Conservation (phyloP, 2,888 invertebrate species). For the Pterobdella sp. region DNA sequence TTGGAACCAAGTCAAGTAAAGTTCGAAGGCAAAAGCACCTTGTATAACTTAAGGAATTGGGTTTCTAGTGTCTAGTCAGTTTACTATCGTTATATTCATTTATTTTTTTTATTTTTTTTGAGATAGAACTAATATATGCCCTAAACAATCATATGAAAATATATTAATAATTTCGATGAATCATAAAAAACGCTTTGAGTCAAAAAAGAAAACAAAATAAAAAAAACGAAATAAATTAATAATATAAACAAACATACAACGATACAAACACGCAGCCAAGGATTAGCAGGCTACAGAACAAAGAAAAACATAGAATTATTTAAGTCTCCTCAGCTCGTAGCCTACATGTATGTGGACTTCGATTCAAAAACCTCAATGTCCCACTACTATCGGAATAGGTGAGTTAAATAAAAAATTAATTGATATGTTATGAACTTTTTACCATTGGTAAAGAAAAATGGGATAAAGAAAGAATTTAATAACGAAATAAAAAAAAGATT, state of each 20-base stretch:
- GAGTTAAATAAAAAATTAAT: too few relatives aligned
- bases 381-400: constrained; percentile 30
- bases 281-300: constrained; percentile 28
- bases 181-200: not conserved
- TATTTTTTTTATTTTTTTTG: too few relatives aligned
- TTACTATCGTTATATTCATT: too few relatives aligned
- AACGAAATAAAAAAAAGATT: not conserved
- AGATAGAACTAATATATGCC: too few relatives aligned
- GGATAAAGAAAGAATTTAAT: not conserved
- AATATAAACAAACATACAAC: too few relatives aligned
- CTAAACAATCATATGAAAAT: too few relatives aligned
- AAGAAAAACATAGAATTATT: constrained; percentile 28
- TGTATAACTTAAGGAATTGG: constrained; percentile 29
- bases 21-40: constrained; percentile 24
- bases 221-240: not conserved
- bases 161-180: not conserved
- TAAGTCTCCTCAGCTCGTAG: constrained; percentile 27
- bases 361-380: constrained; percentile 11
- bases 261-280: constrained; percentile 21
- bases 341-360: constrained; percentile 28
- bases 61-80: constrained; percentile 27
- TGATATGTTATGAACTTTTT: too few relatives aligned
- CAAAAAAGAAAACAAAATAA: not conserved
- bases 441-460: not conserved
- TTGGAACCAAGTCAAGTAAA: constrained; percentile 28